Percentiles rank a stretch among this genome's conserved stretches.
phyloP scores from a whole-genome alignment of 2,888 invertebrate genomes.

The Yponomeuta evonymella region DNA sequence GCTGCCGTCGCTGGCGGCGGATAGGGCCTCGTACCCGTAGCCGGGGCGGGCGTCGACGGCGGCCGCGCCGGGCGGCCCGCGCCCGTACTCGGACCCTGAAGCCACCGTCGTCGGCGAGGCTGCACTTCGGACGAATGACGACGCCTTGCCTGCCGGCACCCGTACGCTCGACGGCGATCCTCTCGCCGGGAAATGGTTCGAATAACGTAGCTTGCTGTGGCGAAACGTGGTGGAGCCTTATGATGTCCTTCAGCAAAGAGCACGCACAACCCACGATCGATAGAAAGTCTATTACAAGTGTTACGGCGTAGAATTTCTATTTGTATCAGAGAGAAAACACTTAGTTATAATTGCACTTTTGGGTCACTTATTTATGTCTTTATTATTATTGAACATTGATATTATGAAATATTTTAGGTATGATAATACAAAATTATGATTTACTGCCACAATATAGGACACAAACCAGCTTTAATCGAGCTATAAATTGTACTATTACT shows the following conservation, averaged over 20 bases:
- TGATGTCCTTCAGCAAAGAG: conserved; percentile 26
- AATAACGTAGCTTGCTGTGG: conserved; percentile 68
- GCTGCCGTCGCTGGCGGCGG: conserved; percentile 68
- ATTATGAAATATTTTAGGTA: background rate
- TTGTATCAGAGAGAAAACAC: background rate
- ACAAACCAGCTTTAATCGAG: background rate
- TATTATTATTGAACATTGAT: background rate
- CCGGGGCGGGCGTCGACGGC: conserved; percentile 64
- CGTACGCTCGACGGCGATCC: conserved; percentile 56
- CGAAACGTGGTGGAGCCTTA: conserved; percentile 68
- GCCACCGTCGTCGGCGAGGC: conserved; percentile 55
- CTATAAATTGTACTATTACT: background rate
- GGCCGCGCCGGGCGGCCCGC: conserved; percentile 42
- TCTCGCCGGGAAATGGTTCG: conserved; percentile 56
- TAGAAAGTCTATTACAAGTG: background rate
- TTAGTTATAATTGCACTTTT: conserved; percentile 9
- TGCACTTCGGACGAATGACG: conserved; percentile 68
- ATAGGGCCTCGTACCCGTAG: conserved; percentile 70
- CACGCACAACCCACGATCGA: conserved; percentile 1
- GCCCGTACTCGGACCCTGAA: conserved; percentile 51
- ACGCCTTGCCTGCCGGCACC: conserved; percentile 56
- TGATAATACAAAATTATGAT: background rate
- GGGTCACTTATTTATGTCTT: background rate
- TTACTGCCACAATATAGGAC: background rate
- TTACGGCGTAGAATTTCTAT: background rate